phyloP scores from a whole-genome alignment of 1,140 invertebrate genomes.

The Bombus consobrinus region DNA sequence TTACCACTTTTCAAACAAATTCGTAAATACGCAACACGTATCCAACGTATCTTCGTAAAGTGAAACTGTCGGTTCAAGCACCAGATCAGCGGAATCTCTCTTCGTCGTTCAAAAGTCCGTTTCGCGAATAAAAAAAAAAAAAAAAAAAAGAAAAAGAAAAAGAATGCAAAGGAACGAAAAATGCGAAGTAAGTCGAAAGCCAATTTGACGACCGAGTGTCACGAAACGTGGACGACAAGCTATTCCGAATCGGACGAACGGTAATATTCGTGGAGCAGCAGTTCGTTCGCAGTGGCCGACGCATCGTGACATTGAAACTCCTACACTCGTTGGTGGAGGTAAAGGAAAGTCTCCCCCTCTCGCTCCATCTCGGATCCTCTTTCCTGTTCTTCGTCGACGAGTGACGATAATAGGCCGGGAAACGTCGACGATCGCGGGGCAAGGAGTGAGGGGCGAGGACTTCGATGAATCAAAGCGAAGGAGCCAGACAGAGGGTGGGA shows the following conservation, averaged over 20 bases:
- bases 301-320: conserved; percentile 62
- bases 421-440: conserved; percentile 35
- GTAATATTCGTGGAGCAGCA: neutral
- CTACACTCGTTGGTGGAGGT: conserved; percentile 36
- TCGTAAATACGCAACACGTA: neutral
- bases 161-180: neutral
- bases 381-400: conserved; percentile 41
- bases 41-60: neutral
- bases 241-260: neutral
- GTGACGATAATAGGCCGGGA: conserved; percentile 51
- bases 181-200: neutral
- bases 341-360: conserved; percentile 76
- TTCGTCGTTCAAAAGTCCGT: neutral
- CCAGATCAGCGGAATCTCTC: neutral
- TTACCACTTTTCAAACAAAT: neutral
- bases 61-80: neutral
- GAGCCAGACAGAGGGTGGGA: conserved; percentile 29
- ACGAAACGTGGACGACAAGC: neutral
- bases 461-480: conserved; percentile 59
- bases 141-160: no score
- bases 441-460: conserved; percentile 16
- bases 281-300: conserved; percentile 22
- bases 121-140: neutral
- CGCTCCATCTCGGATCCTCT: conserved; percentile 8
- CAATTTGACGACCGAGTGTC: neutral